Evolutionary conservation across 2,888 invertebrate genomes (phyloP).

Genomic region (Drosophila fungiperda): DNA sequence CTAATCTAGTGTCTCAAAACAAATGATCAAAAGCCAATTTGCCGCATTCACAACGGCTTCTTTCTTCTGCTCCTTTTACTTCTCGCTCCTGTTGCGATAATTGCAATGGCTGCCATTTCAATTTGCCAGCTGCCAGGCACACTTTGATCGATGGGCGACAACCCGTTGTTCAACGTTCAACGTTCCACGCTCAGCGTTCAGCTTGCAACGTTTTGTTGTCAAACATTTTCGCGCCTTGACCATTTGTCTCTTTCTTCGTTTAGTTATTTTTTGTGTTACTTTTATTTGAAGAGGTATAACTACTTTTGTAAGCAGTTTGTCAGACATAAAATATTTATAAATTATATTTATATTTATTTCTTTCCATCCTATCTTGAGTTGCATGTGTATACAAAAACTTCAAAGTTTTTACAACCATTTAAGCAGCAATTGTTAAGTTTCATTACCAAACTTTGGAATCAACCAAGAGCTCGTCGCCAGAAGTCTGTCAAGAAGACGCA

Average conservation of each 20-base stretch:
- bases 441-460: too few species aligned
- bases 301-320: background rate
- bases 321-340: background rate
- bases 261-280: constrained; percentile 10
- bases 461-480: too few species aligned
- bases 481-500: too few species aligned
- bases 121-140: constrained; percentile 65
- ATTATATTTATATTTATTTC: background rate
- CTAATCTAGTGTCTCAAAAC: constrained; percentile 64
- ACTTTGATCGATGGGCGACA: constrained; percentile 74
- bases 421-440: too few species aligned
- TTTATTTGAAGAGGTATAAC: constrained; percentile 3
- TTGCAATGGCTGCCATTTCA: constrained; percentile 75
- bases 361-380: background rate
- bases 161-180: constrained; percentile 18
- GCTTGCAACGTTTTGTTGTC: constrained; percentile 59
- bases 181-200: constrained; percentile 1
- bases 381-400: too few species aligned
- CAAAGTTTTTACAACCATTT: too few species aligned
- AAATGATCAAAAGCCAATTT: constrained; percentile 40
- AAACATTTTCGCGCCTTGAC: constrained; percentile 77
- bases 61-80: background rate
- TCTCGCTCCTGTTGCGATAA: constrained; percentile 51
- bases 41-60: constrained; percentile 7
- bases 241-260: constrained; percentile 65